phyloP scores from a whole-genome alignment of 2,888 invertebrate species.

The Diachrysia chrysitis region DNA sequence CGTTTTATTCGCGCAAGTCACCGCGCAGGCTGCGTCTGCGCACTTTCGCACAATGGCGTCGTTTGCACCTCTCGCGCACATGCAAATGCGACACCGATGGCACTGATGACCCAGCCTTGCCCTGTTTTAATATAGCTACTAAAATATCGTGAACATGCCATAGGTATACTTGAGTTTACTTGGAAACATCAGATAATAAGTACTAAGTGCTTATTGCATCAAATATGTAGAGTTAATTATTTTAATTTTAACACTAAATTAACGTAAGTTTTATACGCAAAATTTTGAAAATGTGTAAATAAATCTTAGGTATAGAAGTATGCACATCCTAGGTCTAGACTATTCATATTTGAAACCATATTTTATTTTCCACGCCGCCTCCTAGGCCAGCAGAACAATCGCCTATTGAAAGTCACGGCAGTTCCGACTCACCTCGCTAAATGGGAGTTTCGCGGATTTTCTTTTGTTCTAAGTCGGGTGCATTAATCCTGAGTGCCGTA shows the following conservation, averaged over 20 bases:
- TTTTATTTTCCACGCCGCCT: constrained; percentile 44
- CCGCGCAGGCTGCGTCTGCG: constrained; percentile 48
- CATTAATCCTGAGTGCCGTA: constrained; percentile 71
- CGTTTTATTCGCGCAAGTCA: constrained; percentile 58
- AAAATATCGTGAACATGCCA: not conserved
- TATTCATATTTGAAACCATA: constrained; percentile 16
- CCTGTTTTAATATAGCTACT: constrained; percentile 20
- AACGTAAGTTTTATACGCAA: not conserved
- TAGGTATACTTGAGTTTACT: not conserved
- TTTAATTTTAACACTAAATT: not conserved
- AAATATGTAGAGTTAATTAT: not conserved
- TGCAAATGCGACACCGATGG: constrained; percentile 41
- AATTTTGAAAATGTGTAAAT: no score
- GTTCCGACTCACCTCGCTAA: constrained; percentile 49
- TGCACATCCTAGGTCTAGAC: not conserved
- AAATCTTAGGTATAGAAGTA: no score
- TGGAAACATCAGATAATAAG: not conserved
- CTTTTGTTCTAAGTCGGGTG: constrained; percentile 55
- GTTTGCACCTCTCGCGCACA: constrained; percentile 52
- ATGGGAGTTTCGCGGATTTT: constrained; percentile 55
- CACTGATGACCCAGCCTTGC: constrained; percentile 32
- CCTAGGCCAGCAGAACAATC: constrained; percentile 59
- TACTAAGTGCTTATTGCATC: no score
- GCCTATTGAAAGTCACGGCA: constrained; percentile 61
- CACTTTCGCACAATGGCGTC: constrained; percentile 59